Conservation (phyloP, 2,888 invertebrate genomes). For the Nasonia oneida region DNA sequence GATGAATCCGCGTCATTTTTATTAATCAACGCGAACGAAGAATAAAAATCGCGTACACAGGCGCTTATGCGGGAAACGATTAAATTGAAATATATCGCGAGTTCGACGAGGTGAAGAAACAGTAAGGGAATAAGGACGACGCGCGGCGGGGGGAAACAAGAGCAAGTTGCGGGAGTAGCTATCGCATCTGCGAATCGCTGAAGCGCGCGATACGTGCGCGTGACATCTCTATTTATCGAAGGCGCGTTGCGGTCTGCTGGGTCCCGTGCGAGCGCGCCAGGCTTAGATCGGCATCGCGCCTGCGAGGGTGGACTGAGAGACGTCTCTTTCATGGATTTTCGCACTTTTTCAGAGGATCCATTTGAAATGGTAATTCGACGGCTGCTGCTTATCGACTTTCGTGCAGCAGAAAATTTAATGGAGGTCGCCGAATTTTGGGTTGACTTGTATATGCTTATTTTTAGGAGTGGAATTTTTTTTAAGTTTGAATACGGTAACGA, state of each 20-base stretch:
- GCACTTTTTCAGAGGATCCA: background rate
- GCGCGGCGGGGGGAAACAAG: background rate
- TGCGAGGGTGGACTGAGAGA: slow-evolving; percentile 14
- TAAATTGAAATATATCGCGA: background rate
- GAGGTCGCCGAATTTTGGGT: background rate
- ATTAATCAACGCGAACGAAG: background rate
- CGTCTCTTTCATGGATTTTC: slow-evolving; percentile 18
- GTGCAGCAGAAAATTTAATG: background rate
- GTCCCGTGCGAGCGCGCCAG: slow-evolving; percentile 43
- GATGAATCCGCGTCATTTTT: background rate
- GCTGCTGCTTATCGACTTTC: background rate
- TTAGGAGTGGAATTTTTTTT: background rate
- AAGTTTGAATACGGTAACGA: background rate
- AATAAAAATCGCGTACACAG: background rate
- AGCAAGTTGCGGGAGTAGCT: slow-evolving; percentile 25
- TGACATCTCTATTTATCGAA: slow-evolving; percentile 66
- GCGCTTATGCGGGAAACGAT: background rate
- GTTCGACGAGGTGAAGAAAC: background rate
- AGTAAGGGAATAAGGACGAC: background rate
- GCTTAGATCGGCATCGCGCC: slow-evolving; percentile 59
- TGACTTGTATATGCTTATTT: background rate
- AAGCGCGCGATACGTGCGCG: slow-evolving; percentile 62
- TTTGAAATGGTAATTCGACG: slow-evolving; percentile 1
- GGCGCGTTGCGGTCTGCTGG: background rate
- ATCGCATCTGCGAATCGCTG: slow-evolving; percentile 57